Evolutionary conservation across 2,888 invertebrate species (phyloP).

Genomic region (Lycia hirtaria): DNA sequence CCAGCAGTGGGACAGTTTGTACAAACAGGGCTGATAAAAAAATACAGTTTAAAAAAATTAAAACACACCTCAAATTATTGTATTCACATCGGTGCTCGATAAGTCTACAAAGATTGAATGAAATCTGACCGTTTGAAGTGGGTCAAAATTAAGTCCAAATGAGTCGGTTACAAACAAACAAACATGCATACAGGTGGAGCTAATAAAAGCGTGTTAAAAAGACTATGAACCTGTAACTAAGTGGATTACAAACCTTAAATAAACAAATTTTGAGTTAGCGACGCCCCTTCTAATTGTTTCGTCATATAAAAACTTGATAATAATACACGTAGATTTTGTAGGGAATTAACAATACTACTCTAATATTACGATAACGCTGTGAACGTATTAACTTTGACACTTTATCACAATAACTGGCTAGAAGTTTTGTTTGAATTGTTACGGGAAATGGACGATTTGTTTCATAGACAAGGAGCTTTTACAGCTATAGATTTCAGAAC

Average conservation of each 20-base stretch:
- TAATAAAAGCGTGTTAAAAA: no score
- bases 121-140: no score
- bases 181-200: no score
- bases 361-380: constrained; percentile 48
- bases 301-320: constrained; percentile 52
- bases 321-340: constrained; percentile 49
- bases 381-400: background rate
- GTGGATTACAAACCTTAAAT: constrained; percentile 15
- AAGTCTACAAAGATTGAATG: no score
- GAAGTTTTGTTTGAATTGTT: background rate
- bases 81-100: no score
- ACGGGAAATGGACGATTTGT: background rate
- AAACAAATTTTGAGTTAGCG: constrained; percentile 16
- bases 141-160: no score
- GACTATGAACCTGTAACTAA: no score
- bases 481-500: background rate
- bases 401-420: background rate
- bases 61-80: no score
- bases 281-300: constrained; percentile 46
- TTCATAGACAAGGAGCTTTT: background rate
- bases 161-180: no score
- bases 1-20: no score
- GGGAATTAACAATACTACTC: constrained; percentile 57
- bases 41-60: no score
- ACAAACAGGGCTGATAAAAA: no score